Conservation (phyloP, 2,113 vertebrate genomes). For the Cavia aperea region DNA sequence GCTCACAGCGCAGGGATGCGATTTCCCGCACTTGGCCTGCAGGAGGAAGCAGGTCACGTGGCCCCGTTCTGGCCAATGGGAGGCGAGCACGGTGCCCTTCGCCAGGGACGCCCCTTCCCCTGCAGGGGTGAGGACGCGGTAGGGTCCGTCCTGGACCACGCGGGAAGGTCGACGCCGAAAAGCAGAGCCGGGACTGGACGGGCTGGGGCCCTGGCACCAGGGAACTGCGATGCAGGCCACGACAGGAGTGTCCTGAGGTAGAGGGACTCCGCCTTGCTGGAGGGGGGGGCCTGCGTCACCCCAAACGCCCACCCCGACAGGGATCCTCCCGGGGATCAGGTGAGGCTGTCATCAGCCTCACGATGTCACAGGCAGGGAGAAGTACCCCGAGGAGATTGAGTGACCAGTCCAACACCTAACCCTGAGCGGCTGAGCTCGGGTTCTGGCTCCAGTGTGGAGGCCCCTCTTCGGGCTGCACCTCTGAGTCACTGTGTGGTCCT, state of each 20-base stretch:
- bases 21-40: background rate
- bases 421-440: background rate
- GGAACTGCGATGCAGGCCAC: background rate
- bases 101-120: background rate
- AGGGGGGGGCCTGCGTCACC: background rate
- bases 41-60: background rate
- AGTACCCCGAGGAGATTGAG: background rate
- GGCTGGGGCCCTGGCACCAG: background rate
- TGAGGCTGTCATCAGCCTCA: background rate
- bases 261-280: background rate
- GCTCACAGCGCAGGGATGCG: background rate
- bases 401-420: background rate
- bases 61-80: background rate
- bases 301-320: background rate
- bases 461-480: background rate
- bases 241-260: background rate
- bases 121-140: too few species aligned
- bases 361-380: background rate
- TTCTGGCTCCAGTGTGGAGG: background rate
- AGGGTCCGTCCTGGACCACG: background rate
- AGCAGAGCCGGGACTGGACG: background rate
- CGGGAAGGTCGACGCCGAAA: background rate
- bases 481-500: background rate
- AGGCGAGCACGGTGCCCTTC: background rate
- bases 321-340: too few species aligned